A percentile compares a stretch with the other conserved stretches of the same genome.
These are phyloP conservation scores for Eremophila alpestris DNA, from an alignment of 2,797 vertebrate genomes.

Conservation along the genomic window DNA sequence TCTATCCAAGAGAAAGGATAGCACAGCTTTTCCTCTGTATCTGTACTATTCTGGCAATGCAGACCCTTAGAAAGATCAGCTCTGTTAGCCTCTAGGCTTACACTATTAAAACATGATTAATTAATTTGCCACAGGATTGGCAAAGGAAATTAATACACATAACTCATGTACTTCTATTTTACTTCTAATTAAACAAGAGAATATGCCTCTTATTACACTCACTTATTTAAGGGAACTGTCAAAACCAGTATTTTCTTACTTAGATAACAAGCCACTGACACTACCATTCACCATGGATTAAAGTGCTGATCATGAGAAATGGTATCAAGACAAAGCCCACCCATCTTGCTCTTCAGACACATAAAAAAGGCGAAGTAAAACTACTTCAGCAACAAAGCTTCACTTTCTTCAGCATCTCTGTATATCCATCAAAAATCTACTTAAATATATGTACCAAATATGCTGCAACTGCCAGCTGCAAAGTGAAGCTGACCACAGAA, in stretches of 20 bases:
- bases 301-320: background rate
- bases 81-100: background rate
- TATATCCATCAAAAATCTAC: background rate
- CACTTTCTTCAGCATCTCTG: background rate
- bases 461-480: background rate
- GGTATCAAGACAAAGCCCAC: background rate
- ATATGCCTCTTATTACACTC: background rate
- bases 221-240: background rate
- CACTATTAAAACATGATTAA: conserved; percentile 42
- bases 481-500: background rate
- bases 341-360: background rate
- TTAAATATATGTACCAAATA: background rate
- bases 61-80: background rate
- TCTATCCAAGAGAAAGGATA: background rate
- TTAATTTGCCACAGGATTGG: conserved; percentile 19
- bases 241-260: background rate
- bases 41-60: background rate
- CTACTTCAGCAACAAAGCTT: background rate
- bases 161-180: conserved; percentile 27
- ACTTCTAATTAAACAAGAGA: conserved; percentile 3
- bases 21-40: background rate
- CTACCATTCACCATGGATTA: background rate
- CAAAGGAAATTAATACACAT: conserved; percentile 24
- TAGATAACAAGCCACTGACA: background rate
- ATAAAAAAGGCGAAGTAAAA: background rate